Evolutionary conservation across 1,140 invertebrate genomes (phyloP), one percentile per base, ranked within the genome.

Genomic region (Chymomyza costata): DNA sequence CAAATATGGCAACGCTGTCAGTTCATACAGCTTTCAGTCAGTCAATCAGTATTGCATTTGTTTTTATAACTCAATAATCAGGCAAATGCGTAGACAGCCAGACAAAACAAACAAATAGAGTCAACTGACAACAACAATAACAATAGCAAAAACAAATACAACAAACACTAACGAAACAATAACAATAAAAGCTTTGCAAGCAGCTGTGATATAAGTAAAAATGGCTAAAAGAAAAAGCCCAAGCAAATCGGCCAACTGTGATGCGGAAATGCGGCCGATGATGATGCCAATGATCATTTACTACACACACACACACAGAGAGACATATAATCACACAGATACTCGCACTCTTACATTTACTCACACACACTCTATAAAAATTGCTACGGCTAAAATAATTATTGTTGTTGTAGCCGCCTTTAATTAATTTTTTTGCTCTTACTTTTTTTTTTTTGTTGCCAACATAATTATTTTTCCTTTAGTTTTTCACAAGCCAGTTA

Each of bases 401-500:
- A n/a, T n/a, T n/a, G 48, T 63, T 28, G 28, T 32, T 46, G 52
- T 37, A 45, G 66, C 48, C 45, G 62, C 57, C 61, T 65, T 71
- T 73, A 76, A 76, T 76, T 70, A 71, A 78, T 71, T 78, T 70
- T 62, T n/a, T n/a, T n/a, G n/a, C n/a, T n/a, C n/a, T n/a, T n/a
- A n/a, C n/a, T n/a, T n/a, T n/a, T n/a, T n/a, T n/a, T n/a, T n/a
- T n/a, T n/a, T n/a, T n/a, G n/a, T n/a, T 30, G 50, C 54, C 67
- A 76, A 58, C 71, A 78, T 58, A 59, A 76, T 78, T n/a, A n/a
- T n/a, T n/a, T 78, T 70, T 56, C 41, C 65, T 70, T 55, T 59
- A 62, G 63, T 32, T 61, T 54, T 55, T 63, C 37, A 38, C 48
- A 55, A 51, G 57, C 56, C 58, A 64, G 69, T 74, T 65, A 66